phyloP scores from a whole-genome alignment of 2,797 vertebrate species.

The Phalloptychus januarius region DNA sequence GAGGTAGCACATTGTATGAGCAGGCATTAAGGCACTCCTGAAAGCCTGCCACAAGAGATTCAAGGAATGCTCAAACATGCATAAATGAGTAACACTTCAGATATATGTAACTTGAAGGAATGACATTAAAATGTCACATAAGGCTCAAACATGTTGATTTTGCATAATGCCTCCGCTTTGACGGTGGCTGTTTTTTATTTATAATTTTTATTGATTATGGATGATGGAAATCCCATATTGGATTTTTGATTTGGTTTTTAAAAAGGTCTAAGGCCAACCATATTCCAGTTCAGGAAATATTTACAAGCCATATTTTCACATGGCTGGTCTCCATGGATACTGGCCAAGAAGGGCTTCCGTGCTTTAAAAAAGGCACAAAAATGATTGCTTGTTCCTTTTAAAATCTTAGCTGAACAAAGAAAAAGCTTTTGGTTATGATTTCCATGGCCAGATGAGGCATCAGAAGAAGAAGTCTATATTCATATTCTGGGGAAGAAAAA shows the following conservation, averaged over 20 bases:
- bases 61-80: too few relatives aligned
- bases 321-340: conserved; percentile 12
- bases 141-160: not conserved
- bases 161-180: not conserved
- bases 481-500: not conserved
- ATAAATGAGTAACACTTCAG: not conserved
- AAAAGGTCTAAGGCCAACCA: not conserved
- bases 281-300: not conserved
- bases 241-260: not conserved
- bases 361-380: not conserved
- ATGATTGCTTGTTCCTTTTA: not conserved
- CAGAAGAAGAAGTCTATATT: not conserved
- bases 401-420: not conserved
- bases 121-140: not conserved
- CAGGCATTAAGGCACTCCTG: too few relatives aligned
- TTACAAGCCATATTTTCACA: not conserved
- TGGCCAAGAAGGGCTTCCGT: not conserved
- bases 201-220: not conserved
- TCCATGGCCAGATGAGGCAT: not conserved
- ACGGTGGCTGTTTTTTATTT: not conserved
- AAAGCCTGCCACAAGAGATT: too few relatives aligned
- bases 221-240: not conserved
- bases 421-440: conserved; percentile 2
- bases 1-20: too few relatives aligned
- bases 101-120: not conserved